These are phyloP conservation scores for Triplophysa rosa DNA, from an alignment of 2,113 vertebrate species.

Conservation along the genomic window DNA sequence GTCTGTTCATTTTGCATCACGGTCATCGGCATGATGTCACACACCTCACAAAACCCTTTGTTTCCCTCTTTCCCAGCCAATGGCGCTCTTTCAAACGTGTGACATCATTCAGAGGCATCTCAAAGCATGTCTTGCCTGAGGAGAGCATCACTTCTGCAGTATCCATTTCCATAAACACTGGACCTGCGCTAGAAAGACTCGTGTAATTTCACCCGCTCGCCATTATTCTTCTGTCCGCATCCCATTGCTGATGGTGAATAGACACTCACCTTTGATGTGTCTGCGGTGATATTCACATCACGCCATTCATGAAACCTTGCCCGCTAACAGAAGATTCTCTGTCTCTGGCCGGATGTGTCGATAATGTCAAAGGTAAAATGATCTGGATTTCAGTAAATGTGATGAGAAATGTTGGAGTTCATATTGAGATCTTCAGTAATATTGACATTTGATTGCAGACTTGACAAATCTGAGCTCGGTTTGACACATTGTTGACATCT, in stretches of 20 bases:
- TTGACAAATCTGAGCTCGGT: too few species aligned
- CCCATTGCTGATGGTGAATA: constrained; percentile 47
- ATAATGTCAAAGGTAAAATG: too few species aligned
- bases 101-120: constrained; percentile 66
- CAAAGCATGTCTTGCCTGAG: constrained; percentile 72
- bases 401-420: too few species aligned
- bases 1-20: background rate
- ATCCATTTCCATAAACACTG: constrained; percentile 74
- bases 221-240: constrained; percentile 67
- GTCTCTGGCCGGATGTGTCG: background rate
- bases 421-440: too few species aligned
- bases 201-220: constrained; percentile 66
- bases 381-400: too few species aligned
- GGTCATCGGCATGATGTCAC: constrained; percentile 18
- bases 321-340: constrained; percentile 7
- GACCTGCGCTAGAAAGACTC: constrained; percentile 69
- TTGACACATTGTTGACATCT: too few species aligned
- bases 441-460: too few species aligned
- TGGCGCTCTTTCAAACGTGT: constrained; percentile 12
- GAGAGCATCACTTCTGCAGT: constrained; percentile 71
- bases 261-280: constrained; percentile 71
- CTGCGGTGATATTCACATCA: constrained; percentile 66
- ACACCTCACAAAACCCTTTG: background rate
- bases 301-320: constrained; percentile 69
- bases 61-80: background rate